Evolutionary conservation across 2,888 invertebrate species (phyloP).

Genomic region (Troglohyphantes excavatus): DNA sequence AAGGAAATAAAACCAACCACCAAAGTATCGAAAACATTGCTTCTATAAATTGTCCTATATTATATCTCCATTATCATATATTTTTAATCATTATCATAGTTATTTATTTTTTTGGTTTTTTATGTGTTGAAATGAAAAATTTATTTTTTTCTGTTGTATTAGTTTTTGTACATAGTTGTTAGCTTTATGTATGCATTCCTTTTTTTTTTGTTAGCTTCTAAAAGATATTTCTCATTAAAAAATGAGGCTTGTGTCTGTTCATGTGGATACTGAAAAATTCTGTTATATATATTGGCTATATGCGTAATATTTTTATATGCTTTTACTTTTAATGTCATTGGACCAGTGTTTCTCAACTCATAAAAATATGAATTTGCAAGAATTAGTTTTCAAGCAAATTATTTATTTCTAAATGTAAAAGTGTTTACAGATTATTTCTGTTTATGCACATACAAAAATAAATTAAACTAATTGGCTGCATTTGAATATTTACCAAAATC

Average conservation of each 20-base stretch:
- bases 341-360: constrained; percentile 44
- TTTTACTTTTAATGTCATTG: constrained; percentile 22
- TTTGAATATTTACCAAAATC: too few species aligned
- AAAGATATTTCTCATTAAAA: background rate
- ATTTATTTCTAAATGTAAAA: too few species aligned
- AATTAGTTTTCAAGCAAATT: background rate
- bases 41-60: background rate
- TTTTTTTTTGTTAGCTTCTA: background rate
- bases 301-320: constrained; percentile 55
- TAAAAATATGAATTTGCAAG: background rate
- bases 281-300: constrained; percentile 7
- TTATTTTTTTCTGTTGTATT: background rate
- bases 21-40: constrained; percentile 14
- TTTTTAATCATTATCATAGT: constrained; percentile 8
- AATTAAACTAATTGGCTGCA: too few species aligned
- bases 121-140: too few species aligned
- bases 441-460: too few species aligned
- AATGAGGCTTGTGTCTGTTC: constrained; percentile 1
- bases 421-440: too few species aligned
- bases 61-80: background rate
- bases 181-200: constrained; percentile 4
- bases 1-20: background rate
- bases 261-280: background rate
- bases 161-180: too few species aligned
- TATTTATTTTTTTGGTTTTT: background rate